Base-by-base conservation (phyloP, 2,888 invertebrate species). In the Euproctis similis region DNA sequence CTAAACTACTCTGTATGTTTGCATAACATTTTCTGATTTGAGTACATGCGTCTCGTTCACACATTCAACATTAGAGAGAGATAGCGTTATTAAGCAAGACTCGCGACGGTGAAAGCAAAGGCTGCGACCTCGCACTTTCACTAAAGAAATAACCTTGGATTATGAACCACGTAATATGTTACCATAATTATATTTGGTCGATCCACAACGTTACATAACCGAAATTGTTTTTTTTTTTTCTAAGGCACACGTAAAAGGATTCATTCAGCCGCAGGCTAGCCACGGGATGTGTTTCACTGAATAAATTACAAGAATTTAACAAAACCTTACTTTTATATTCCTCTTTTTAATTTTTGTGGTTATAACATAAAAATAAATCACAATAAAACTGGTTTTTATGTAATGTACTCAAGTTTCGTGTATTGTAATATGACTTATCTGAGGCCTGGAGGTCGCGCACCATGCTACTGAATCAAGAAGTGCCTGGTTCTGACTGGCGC, bases 141-240 rank as follows among this genome's bases (percentile, higher is more conserved):
- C 73, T 70, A 24, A 22, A 36, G 41, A n/a, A n/a, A 51, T 59
- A 71, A 71, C 73, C 74, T 74, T 74, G 73, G 65, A 55, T 73
- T 69, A 70, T 66, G 60, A 37, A 26, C 45, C 51, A 67, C 68
- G 70, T 69, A 65, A 71, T 53, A 38, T 59, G 57, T 59, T 63
- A 61, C 57, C 56, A 58, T 60, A 52, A 57, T 50, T n/a, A n/a
- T n/a, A 38, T 46, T 40, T 42, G 45, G 47, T 39, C 48, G 35
- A 35, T 47, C 41, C 37, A 24, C 28, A n/a, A 26, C 31, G 26
- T 51, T 49, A 36, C 36, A 26, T 51, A 40, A 48, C 31, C 19
- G 28, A 39, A 24, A 31, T 27, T 30, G 24, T 34, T 35, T 50
- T 28, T 27, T 29, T 32, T 29, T 22, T 3, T 4, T 21, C 9